Evolutionary conservation across 2,113 vertebrate genomes (phyloP).

Genomic region (Carassius gibelio): DNA sequence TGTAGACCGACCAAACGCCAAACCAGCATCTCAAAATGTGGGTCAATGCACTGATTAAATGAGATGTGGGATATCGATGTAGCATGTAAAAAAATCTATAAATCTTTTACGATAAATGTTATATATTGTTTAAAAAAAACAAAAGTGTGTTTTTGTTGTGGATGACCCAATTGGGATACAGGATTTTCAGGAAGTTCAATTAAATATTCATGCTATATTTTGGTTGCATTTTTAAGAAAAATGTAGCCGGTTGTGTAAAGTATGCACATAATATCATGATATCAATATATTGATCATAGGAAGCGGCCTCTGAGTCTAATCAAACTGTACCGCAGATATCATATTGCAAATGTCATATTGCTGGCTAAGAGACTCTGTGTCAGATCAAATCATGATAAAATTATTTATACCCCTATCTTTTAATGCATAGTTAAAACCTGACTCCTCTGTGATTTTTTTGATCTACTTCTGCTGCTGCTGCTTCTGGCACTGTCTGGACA

Average conservation of each 20-base stretch:
- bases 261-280: neutral
- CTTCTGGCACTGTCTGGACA: slow-evolving; percentile 6
- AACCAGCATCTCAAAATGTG: slow-evolving; percentile 61
- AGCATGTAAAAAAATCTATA: neutral
- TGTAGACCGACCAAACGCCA: slow-evolving; percentile 45
- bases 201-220: neutral
- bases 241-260: neutral
- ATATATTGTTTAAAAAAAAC: neutral
- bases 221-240: neutral
- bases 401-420: neutral
- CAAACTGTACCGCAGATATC: neutral
- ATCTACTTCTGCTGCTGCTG: neutral
- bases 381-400: neutral
- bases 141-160: neutral
- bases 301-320: too few species aligned
- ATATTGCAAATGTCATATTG: neutral
- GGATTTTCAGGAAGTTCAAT: neutral
- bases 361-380: neutral
- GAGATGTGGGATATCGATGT: neutral
- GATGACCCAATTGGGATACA: neutral
- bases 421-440: neutral
- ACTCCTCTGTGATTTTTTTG: slow-evolving; percentile 41
- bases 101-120: neutral
- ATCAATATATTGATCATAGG: neutral
- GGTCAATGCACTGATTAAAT: slow-evolving; percentile 19